phyloP scores from a whole-genome alignment of 2,113 vertebrate genomes.

The Leucoraja erinaceus region DNA sequence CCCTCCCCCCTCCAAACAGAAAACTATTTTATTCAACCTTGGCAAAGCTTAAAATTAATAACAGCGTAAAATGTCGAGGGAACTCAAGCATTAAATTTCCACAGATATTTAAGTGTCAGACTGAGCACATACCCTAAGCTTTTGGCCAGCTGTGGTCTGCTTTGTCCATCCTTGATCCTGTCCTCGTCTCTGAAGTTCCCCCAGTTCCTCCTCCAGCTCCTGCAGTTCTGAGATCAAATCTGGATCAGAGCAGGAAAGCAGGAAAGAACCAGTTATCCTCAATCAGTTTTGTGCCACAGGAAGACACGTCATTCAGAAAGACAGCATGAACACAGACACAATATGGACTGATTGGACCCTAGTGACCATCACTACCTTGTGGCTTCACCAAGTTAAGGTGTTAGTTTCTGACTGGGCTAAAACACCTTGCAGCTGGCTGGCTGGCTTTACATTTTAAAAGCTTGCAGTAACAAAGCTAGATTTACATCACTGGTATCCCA shows the following conservation, averaged over 20 bases:
- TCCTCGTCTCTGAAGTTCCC: constrained; percentile 62
- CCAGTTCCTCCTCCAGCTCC: constrained; percentile 90
- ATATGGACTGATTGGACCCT: not conserved
- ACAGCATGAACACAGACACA: constrained; percentile 43
- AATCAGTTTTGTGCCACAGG: constrained; percentile 98
- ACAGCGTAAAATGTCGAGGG: not conserved
- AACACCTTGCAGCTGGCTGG: too few species aligned
- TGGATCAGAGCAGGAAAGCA: constrained; percentile 96
- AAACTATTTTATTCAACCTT: not conserved
- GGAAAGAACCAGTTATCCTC: constrained; percentile 99
- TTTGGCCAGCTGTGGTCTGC: constrained; percentile 37
- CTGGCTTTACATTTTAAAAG: not conserved
- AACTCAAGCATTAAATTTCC: too few species aligned
- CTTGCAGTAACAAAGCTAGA: not conserved
- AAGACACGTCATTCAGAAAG: constrained; percentile 55
- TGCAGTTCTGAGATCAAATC: constrained; percentile 82
- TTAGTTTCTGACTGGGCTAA: not conserved
- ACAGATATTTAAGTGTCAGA: too few species aligned
- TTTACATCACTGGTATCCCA: not conserved
- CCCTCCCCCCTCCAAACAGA: not conserved
- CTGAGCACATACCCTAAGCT: not conserved
- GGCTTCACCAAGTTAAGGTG: constrained; percentile 44
- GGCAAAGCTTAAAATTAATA: not conserved
- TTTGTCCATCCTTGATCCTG: constrained; percentile 59
- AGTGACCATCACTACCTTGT: constrained; percentile 40